Percentiles rank a stretch among this genome's conserved stretches.
phyloP scores from a whole-genome alignment of 2,888 invertebrate species.

The Myopa tessellatipennis region DNA sequence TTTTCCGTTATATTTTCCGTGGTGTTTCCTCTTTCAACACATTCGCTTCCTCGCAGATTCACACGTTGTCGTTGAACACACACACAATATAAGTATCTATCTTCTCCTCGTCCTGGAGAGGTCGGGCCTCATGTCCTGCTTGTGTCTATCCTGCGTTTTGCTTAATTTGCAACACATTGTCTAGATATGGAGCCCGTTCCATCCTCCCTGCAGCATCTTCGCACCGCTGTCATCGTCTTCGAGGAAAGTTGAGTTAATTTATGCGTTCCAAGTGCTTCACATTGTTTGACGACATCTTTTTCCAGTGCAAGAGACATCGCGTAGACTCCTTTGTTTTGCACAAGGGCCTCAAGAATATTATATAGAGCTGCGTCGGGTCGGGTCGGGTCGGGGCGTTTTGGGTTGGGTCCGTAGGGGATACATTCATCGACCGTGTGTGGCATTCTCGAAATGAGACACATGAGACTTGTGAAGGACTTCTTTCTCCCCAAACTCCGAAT shows the following conservation, averaged over 20 bases:
- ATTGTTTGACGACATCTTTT: slow-evolving; percentile 33
- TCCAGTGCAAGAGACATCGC: background rate
- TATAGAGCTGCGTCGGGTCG: too few relatives aligned
- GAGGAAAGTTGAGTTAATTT: slow-evolving; percentile 24
- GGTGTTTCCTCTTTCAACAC: background rate
- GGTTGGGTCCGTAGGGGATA: too few relatives aligned
- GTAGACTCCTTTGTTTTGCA: slow-evolving; percentile 5
- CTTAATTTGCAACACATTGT: slow-evolving; percentile 27
- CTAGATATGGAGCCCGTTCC: background rate
- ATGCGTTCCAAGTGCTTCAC: slow-evolving; percentile 27
- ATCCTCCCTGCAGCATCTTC: background rate
- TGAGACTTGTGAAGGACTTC: too few relatives aligned
- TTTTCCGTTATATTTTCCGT: background rate
- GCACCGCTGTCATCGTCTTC: background rate
- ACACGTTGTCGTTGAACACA: background rate
- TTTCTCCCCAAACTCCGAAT: too few relatives aligned
- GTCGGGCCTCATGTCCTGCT: background rate
- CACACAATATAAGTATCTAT: too few relatives aligned
- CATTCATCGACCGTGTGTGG: too few relatives aligned
- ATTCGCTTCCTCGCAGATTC: background rate
- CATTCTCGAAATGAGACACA: too few relatives aligned
- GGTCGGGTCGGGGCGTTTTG: too few relatives aligned
- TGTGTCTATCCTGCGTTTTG: slow-evolving; percentile 1
- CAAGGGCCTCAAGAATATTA: too few relatives aligned
- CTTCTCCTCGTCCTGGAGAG: background rate